Conservation (phyloP, 1,140 invertebrate species). For the Drosophila triauraria region DNA sequence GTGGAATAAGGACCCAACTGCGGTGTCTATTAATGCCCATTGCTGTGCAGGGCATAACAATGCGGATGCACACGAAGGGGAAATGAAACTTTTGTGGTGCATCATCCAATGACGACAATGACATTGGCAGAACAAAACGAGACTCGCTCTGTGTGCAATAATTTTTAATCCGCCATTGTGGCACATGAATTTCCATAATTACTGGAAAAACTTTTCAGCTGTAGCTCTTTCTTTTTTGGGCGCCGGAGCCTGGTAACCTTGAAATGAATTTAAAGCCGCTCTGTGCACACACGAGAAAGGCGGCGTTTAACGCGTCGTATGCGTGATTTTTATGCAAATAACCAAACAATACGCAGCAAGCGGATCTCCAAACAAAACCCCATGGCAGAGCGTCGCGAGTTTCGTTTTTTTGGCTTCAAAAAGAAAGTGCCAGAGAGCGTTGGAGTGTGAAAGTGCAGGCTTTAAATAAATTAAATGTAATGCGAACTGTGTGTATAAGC, state of each 20-base stretch:
- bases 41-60: conserved; percentile 66
- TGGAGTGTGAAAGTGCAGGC: conserved; percentile 69
- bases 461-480: conserved; percentile 79
- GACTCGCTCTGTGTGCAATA: conserved; percentile 50
- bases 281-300: conserved; percentile 19
- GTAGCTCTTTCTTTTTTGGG: conserved; percentile 23
- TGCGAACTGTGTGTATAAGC: conserved; percentile 37
- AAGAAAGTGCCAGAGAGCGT: conserved; percentile 17
- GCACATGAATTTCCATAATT: conserved; percentile 75
- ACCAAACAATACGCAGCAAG: conserved; percentile 57
- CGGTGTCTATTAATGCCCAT: conserved; percentile 74
- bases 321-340: conserved; percentile 78
- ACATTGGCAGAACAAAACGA: conserved; percentile 57
- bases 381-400: conserved; percentile 33
- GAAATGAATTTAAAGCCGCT: conserved; percentile 60
- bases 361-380: conserved; percentile 65
- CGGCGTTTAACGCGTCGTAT: conserved; percentile 48
- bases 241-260: conserved; percentile 50
- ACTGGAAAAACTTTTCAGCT: conserved; percentile 43
- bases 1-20: conserved; percentile 25
- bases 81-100: conserved; percentile 69
- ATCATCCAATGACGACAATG: conserved; percentile 49
- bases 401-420: conserved; percentile 34
- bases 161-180: conserved; percentile 61
- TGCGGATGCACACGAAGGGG: conserved; percentile 60